A percentile compares a stretch with the other conserved stretches of the same genome.
phyloP scores from a whole-genome alignment of 2,888 invertebrate species.

The Blastobasis adustella region DNA sequence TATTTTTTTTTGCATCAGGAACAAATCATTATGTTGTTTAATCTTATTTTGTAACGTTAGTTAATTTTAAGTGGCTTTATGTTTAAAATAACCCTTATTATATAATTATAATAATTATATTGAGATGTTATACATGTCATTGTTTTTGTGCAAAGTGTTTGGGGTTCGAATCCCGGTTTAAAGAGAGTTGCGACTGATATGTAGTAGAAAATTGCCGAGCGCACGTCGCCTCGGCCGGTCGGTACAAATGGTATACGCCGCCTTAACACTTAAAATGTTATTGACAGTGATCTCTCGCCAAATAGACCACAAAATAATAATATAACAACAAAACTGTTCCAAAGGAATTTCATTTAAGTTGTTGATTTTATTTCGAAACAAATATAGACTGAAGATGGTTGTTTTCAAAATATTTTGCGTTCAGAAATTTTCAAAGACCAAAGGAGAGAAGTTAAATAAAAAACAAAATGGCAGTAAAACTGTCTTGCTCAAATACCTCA shows the following conservation, averaged over 20 bases:
- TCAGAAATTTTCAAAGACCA: conserved; percentile 15
- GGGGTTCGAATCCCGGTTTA: conserved; percentile 53
- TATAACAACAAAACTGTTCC: conserved; percentile 1
- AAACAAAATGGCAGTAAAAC: conserved; percentile 11
- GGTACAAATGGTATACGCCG: conserved; percentile 73
- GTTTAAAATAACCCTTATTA: conserved; percentile 56
- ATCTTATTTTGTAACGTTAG: conserved; percentile 74
- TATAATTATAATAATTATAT: conserved; percentile 64
- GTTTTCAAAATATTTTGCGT: conserved; percentile 18
- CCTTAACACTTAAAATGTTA: conserved; percentile 69
- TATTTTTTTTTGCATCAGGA: conserved; percentile 69
- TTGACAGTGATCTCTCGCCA: conserved; percentile 48
- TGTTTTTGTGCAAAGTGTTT: conserved; percentile 70
- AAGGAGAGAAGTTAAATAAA: conserved; percentile 9
- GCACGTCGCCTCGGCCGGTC: conserved; percentile 48
- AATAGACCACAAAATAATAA: conserved; percentile 24
- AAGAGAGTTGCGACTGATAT: conserved; percentile 71
- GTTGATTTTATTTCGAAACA: conserved; percentile 25
- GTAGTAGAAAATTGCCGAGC: conserved; percentile 58
- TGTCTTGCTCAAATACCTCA: conserved; percentile 48
- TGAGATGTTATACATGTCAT: conserved; percentile 72
- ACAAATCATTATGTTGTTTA: conserved; percentile 75
- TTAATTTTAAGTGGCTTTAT: conserved; percentile 72
- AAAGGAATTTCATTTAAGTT: not conserved
- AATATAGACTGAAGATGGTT: conserved; percentile 18